Evolutionary conservation across 2,113 vertebrate species (phyloP).

Genomic region (Shinisaurus crocodilurus): DNA sequence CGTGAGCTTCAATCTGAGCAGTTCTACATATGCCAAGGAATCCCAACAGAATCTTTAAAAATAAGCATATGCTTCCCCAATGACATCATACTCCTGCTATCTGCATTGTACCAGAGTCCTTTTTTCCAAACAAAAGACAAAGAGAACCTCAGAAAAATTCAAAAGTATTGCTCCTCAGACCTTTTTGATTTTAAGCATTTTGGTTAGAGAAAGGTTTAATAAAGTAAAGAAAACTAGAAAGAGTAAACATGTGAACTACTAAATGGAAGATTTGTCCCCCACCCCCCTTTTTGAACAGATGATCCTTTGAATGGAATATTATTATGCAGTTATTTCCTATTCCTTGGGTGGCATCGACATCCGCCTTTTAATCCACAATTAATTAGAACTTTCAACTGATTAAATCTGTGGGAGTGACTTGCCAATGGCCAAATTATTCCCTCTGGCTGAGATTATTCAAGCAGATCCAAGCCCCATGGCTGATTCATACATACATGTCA

Average conservation of each 20-base stretch:
- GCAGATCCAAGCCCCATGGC: neutral
- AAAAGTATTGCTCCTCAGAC: constrained; percentile 56
- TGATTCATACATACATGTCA: neutral
- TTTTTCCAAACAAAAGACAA: constrained; percentile 63
- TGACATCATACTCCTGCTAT: constrained; percentile 75
- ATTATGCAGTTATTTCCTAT: neutral
- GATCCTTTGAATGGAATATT: neutral
- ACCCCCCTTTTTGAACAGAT: neutral
- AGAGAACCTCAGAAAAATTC: constrained; percentile 64
- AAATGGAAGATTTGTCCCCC: neutral
- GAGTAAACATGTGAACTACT: constrained; percentile 38
- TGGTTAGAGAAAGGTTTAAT: constrained; percentile 49
- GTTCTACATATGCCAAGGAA: constrained; percentile 75
- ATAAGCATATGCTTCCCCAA: constrained; percentile 80
- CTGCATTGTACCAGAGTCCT: constrained; percentile 60
- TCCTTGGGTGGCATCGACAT: neutral
- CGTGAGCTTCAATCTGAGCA: constrained; percentile 73
- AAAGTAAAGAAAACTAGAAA: constrained; percentile 26
- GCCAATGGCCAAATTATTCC: neutral
- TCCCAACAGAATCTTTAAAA: constrained; percentile 84
- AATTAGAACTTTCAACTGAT: neutral
- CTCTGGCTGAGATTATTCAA: neutral
- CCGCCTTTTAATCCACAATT: neutral
- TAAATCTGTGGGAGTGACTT: neutral
- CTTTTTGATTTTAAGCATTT: constrained; percentile 56